A percentile compares a stretch with the other conserved stretches of the same genome.
These are phyloP conservation scores for Lepidurus packardi DNA, from an alignment of 1,140 invertebrate genomes.

Conservation along the genomic window DNA sequence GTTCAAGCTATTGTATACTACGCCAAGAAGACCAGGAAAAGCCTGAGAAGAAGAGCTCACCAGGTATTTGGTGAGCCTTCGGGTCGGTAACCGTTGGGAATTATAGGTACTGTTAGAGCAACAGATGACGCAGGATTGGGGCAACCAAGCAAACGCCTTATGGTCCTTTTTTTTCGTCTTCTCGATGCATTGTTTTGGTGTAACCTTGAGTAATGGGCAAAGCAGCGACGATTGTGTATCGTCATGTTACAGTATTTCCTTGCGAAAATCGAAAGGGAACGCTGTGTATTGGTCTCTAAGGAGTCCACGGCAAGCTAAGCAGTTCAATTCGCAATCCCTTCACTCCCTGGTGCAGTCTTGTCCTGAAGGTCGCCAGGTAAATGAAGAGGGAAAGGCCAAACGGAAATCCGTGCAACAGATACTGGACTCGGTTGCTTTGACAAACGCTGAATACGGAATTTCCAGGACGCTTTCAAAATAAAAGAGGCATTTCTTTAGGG, in stretches of 20 bases:
- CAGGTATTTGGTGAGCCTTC: constrained; percentile 12
- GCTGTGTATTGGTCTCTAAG: not conserved
- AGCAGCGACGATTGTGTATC: no score
- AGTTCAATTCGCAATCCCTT: not conserved
- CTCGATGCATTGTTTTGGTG: not conserved
- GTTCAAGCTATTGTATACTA: no score
- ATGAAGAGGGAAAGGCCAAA: constrained; percentile 17
- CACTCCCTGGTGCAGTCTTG: not conserved
- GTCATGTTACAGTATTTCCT: not conserved
- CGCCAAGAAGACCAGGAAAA: no score
- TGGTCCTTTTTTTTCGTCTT: not conserved
- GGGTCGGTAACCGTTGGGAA: not conserved
- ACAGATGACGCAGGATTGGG: not conserved
- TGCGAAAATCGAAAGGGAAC: not conserved
- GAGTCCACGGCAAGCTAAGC: constrained; percentile 7
- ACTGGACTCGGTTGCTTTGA: not conserved
- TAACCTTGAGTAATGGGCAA: not conserved
- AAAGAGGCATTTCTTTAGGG: no score
- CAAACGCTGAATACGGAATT: not conserved
- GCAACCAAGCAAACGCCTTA: not conserved
- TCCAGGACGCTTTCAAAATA: not conserved
- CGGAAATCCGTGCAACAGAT: not conserved
- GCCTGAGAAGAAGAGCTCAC: no score
- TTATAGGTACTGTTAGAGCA: not conserved
- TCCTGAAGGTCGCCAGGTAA: constrained; percentile 17